A percentile compares a stretch with the other conserved stretches of the same genome.
These are phyloP conservation scores for Potamarius usumacintae DNA, from an alignment of 2,113 vertebrate species.

Conservation along the genomic window DNA sequence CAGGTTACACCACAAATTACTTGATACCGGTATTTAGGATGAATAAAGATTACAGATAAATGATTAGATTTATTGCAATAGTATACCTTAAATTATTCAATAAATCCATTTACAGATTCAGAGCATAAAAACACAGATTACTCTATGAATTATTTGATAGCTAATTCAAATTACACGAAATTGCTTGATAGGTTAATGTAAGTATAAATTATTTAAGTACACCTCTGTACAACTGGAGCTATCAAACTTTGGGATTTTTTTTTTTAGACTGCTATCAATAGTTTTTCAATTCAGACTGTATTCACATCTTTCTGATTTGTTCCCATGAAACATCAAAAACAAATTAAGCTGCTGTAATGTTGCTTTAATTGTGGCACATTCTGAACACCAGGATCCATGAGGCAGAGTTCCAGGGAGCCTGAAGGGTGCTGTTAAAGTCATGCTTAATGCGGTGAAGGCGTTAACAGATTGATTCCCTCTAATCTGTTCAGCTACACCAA, in stretches of 20 bases:
- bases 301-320: conserved; percentile 40
- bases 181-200: neutral
- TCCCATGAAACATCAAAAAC: conserved; percentile 68
- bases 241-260: neutral
- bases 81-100: neutral
- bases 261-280: neutral
- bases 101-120: neutral
- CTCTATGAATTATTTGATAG: neutral
- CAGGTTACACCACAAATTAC: neutral
- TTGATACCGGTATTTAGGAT: neutral
- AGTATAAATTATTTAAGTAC: neutral
- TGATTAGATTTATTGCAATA: neutral
- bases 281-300: conserved; percentile 13
- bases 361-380: conserved; percentile 62
- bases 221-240: neutral
- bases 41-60: neutral
- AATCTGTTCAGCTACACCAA: conserved; percentile 72
- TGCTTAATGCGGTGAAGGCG: conserved; percentile 67
- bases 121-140: neutral
- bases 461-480: conserved; percentile 73
- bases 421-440: conserved; percentile 68
- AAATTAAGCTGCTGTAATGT: conserved; percentile 68
- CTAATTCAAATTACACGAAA: neutral
- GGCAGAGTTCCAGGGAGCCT: conserved; percentile 49
- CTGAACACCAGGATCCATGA: conserved; percentile 59